Evolutionary conservation across 1,140 invertebrate species (phyloP).

Genomic region (Parapsyche elsis): DNA sequence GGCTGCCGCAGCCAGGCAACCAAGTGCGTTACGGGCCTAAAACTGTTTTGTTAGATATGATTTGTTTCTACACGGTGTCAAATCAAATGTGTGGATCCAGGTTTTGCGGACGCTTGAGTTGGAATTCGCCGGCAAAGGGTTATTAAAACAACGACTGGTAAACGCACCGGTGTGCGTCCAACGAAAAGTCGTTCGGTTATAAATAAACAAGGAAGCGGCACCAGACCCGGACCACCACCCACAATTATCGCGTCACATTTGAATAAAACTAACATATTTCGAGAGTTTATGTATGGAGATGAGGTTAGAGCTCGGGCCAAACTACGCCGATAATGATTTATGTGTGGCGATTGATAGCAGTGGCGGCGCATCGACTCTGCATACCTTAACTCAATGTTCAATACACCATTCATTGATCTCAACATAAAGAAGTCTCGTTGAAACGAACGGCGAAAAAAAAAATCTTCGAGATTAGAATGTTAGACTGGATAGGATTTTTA

Average conservation of each 20-base stretch:
- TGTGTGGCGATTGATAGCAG: slow-evolving; percentile 45
- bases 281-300: slow-evolving; percentile 50
- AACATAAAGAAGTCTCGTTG: too few species aligned
- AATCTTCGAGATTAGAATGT: background rate
- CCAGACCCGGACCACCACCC: slow-evolving; percentile 2
- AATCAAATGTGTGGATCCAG: too few species aligned
- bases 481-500: background rate
- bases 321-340: slow-evolving; percentile 53
- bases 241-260: slow-evolving; percentile 56
- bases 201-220: slow-evolving; percentile 43
- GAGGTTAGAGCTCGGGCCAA: slow-evolving; percentile 37
- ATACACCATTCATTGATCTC: too few species aligned
- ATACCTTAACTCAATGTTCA: too few species aligned
- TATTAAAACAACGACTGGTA: background rate
- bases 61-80: too few species aligned
- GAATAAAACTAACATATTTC: slow-evolving; percentile 56
- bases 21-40: too few species aligned
- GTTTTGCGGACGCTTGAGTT: background rate
- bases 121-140: background rate
- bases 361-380: slow-evolving; percentile 10
- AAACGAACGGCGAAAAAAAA: too few species aligned
- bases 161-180: background rate
- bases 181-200: background rate
- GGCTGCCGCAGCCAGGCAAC: too few species aligned
- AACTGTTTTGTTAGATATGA: too few species aligned